phyloP scores from a whole-genome alignment of 2,888 invertebrate genomes.

The Mythimna pallens region DNA sequence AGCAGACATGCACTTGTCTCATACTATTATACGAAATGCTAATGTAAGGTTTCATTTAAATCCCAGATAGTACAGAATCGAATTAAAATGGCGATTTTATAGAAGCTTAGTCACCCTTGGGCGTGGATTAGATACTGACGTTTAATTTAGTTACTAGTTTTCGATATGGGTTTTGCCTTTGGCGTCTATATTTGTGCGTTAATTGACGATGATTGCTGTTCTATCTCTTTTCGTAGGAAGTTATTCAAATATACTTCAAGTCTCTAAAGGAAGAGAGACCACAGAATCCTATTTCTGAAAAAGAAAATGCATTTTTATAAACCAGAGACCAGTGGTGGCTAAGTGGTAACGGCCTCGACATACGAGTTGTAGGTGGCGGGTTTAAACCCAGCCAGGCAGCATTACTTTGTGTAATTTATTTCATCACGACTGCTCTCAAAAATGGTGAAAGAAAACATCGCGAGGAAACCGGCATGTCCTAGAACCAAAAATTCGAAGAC shows the following conservation, averaged over 20 bases:
- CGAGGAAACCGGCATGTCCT: too few relatives aligned
- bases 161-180: conserved; percentile 23
- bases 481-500: too few relatives aligned
- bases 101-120: conserved; percentile 62
- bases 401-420: too few relatives aligned
- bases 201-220: conserved; percentile 18
- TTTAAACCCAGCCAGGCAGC: too few relatives aligned
- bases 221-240: conserved; percentile 16
- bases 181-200: conserved; percentile 12
- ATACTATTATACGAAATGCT: conserved; percentile 54
- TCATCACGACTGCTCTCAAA: too few relatives aligned
- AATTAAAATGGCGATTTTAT: conserved; percentile 63
- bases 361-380: too few relatives aligned
- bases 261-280: background rate
- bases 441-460: too few relatives aligned
- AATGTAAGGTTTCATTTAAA: conserved; percentile 66
- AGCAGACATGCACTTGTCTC: conserved; percentile 69
- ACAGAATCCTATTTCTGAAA: background rate
- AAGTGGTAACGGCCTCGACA: too few relatives aligned
- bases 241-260: conserved; percentile 5
- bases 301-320: too few relatives aligned
- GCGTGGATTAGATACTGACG: conserved; percentile 56
- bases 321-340: too few relatives aligned
- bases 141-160: conserved; percentile 54
- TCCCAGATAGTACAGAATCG: conserved; percentile 61